Evolutionary conservation across 35 echinoderm and acorn worm genomes (phyloP), one percentile per base, ranked within the genome.

Genomic region (Strongylocentrotus purpuratus): DNA sequence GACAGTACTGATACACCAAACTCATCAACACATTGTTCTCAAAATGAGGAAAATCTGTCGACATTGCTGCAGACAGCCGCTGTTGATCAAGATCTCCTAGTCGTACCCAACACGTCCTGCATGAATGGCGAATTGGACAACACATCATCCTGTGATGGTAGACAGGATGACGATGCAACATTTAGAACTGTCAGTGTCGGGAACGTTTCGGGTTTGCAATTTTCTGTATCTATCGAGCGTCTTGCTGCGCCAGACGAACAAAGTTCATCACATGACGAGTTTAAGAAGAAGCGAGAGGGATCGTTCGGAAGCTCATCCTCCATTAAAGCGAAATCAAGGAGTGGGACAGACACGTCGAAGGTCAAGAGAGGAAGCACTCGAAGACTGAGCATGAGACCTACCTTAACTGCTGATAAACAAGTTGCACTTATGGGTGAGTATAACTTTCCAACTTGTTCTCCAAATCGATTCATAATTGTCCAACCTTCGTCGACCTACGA

Each of bases 361-460:
- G 3, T 89, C 87, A 89, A 89, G 20, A 33, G 91, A 12, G 91
- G 91, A 3, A 93, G 46, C 48, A 93, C 33, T 3, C 35, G 91
- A 46, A 50, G 91, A 58, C 91, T 45, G 2, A 93, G 15, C 15
- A 93, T 93, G 91, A 89, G 87, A 28, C 91, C 91, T 25, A 33
- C 11, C 14, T 25, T 93, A 31, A 93, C 91, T 13, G 91, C 91
- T n/a, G 91, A 93, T 46, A 93, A 93, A 58, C 91, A 93, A 58
- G 91, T 93, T 11, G 91, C 91, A 31, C 46, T 93, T 8, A 93
- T 93, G 91, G 91, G 91, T 93, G 28, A 93, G 91, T 93, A 31
- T 0, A 33, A 15, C 25, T 6, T 86, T 86, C 28, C 85, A 86
- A 2, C 15, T 55, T 55, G 50, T 55, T 55, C 50, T 55, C 15